Evolutionary conservation across 1,140 invertebrate species (phyloP), one percentile per base, ranked within the genome.

Genomic region (Polypedilum pembai): DNA sequence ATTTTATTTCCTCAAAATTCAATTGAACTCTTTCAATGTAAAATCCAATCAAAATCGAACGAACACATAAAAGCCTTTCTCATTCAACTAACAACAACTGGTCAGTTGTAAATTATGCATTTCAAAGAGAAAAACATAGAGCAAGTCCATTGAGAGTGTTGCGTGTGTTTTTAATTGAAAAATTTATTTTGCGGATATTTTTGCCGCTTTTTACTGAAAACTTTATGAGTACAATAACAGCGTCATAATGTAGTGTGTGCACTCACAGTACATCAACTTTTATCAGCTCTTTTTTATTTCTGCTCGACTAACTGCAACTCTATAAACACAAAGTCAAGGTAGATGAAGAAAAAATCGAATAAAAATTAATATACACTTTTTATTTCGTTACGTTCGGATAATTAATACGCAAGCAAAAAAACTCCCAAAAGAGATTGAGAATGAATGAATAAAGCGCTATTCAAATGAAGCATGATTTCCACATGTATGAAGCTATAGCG

Each of bases 381-480:
- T n/a, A 56, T 56, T 56, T 56, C 45, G 45, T 56, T 56, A 56
- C 45, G 45, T 56, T n/a, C 45, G 10, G 45, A 56, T 56, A 56
- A 56, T 56, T 56, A 56, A 56, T 56, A 56, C 45, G n/a, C 12
- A n/a, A 56, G 45, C 45, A 56, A 56, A 33, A n/a, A 33, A 33
- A 33, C 5, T 3, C 24, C 24, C 45, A 56, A n/a, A 12, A 56
- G 45, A 12, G n/a, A 45, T 45, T 45, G 45, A 4, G 15, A 12
- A 56, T n/a, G n/a, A 56, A 56, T 56, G 45, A 33, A 33, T 56
- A n/a, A 56, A 56, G 45, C 45, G 12, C 45, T 56, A 56, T 56
- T 56, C 45, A 56, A 56, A 56, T 56, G 45, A 56, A 56, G 45
- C 45, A 69, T 69, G 65, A 20, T 69, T 69, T 69, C 65, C 17